phyloP scores from a whole-genome alignment of 35 echinoderm and acorn worm genomes.

The Amphiura filiformis region DNA sequence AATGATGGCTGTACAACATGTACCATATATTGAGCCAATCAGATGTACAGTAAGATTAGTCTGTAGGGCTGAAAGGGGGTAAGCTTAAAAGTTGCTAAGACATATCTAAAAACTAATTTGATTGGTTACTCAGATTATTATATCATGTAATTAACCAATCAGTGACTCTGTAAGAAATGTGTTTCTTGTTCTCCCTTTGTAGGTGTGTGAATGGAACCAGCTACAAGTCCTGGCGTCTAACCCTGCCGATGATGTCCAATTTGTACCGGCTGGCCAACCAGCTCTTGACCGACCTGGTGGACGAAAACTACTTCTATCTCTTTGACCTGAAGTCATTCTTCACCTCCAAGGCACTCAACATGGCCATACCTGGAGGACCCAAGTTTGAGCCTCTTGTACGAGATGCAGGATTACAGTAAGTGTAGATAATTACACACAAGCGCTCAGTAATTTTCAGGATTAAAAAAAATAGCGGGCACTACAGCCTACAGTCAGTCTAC shows the following conservation, averaged over 20 bases:
- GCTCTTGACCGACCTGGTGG: slow-evolving; percentile 81
- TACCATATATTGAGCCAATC: neutral
- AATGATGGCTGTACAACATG: neutral
- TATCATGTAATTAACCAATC: too few relatives aligned
- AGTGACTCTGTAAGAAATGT: too few relatives aligned
- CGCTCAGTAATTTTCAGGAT: too few relatives aligned
- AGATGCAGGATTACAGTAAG: slow-evolving; percentile 92
- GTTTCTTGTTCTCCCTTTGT: neutral
- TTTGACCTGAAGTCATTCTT: slow-evolving; percentile 99
- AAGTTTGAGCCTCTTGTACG: slow-evolving; percentile 98
- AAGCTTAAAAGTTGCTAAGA: neutral
- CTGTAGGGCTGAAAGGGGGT: too few relatives aligned
- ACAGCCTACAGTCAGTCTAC: too few relatives aligned
- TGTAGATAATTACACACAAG: too few relatives aligned
- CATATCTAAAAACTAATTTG: too few relatives aligned
- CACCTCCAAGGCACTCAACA: slow-evolving; percentile 98
- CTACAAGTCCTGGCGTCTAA: slow-evolving; percentile 91
- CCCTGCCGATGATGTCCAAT: slow-evolving; percentile 89
- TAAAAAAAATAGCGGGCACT: too few relatives aligned
- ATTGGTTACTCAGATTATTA: too few relatives aligned
- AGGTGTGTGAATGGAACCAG: slow-evolving; percentile 93
- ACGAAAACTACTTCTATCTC: slow-evolving; percentile 97
- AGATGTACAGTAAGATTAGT: too few relatives aligned
- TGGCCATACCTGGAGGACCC: slow-evolving; percentile 96
- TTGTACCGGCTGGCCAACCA: slow-evolving; percentile 90